These are phyloP conservation scores for Trimorus sp. DNA, from an alignment of 2,888 invertebrate genomes.

Conservation along the genomic window DNA sequence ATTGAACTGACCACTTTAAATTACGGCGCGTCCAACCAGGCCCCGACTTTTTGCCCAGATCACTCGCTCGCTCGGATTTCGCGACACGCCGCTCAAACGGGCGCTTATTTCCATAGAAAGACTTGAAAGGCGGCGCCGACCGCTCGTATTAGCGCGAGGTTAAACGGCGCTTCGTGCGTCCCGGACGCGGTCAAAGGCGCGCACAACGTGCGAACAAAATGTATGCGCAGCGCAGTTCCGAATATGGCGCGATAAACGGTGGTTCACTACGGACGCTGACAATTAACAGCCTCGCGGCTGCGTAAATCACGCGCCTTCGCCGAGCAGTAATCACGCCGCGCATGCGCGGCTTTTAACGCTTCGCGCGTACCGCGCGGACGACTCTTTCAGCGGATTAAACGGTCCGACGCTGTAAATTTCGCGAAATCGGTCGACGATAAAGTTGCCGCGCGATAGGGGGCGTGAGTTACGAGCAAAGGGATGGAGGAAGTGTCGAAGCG, in stretches of 20 bases:
- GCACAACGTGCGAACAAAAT: conserved; percentile 57
- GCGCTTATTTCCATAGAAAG: conserved; percentile 56
- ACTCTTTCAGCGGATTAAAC: too few relatives aligned
- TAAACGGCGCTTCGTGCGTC: conserved; percentile 55
- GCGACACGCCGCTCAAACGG: conserved; percentile 23
- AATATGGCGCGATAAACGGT: conserved; percentile 71
- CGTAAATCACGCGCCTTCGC: too few relatives aligned
- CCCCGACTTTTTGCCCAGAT: conserved; percentile 12
- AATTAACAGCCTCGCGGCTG: conserved; percentile 73
- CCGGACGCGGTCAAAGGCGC: conserved; percentile 61
- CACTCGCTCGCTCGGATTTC: conserved; percentile 38
- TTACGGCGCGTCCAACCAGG: conserved; percentile 17
- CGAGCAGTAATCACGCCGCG: too few relatives aligned
- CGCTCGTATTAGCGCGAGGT: conserved; percentile 57
- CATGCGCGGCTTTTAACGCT: too few relatives aligned
- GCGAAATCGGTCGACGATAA: too few relatives aligned
- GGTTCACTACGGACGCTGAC: conserved; percentile 71
- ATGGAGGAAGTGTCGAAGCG: too few relatives aligned
- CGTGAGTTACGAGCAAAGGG: too few relatives aligned
- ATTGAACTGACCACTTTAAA: conserved; percentile 50
- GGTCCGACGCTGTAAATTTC: too few relatives aligned
- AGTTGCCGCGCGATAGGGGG: too few relatives aligned
- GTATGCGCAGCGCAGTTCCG: conserved; percentile 50
- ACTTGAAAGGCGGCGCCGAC: conserved; percentile 44
- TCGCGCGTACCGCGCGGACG: too few relatives aligned